Percentiles rank a stretch among this genome's conserved stretches.
phyloP scores from a whole-genome alignment of 1,140 invertebrate species.

The Panagrolaimus sp. region DNA sequence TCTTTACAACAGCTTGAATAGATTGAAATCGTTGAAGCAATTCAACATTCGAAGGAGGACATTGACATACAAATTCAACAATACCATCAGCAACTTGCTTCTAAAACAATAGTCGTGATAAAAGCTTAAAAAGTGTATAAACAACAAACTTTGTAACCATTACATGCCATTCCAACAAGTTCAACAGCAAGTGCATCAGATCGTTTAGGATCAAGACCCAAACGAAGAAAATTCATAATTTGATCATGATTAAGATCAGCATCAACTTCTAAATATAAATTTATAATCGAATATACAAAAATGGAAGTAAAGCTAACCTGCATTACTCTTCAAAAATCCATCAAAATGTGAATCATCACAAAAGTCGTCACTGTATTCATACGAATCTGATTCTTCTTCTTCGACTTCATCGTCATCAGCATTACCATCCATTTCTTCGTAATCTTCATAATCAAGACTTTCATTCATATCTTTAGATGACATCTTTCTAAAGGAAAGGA shows the following conservation, averaged over 20 bases:
- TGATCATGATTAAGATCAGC: no score
- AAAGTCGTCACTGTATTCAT: not conserved
- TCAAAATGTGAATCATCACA: not conserved
- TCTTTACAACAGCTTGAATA: not conserved
- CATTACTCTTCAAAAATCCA: not conserved
- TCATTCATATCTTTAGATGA: no score
- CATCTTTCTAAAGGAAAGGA: no score
- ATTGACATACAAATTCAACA: not conserved
- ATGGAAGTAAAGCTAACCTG: no score
- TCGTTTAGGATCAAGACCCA: no score
- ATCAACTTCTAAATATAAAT: no score
- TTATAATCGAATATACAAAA: no score
- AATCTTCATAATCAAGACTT: conserved; percentile 62
- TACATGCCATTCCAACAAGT: no score
- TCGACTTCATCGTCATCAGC: conserved; percentile 63
- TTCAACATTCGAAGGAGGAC: not conserved
- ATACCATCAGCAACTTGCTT: not conserved
- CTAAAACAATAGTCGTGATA: not conserved
- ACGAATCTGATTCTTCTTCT: not conserved
- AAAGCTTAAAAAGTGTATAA: not conserved
- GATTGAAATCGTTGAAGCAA: not conserved
- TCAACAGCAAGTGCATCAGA: no score
- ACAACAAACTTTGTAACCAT: not conserved
- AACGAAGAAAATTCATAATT: no score
- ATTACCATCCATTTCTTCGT: conserved; percentile 66